These are phyloP conservation scores for Oscheius sp. DNA, from an alignment of 1,140 invertebrate species.

Conservation along the genomic window DNA sequence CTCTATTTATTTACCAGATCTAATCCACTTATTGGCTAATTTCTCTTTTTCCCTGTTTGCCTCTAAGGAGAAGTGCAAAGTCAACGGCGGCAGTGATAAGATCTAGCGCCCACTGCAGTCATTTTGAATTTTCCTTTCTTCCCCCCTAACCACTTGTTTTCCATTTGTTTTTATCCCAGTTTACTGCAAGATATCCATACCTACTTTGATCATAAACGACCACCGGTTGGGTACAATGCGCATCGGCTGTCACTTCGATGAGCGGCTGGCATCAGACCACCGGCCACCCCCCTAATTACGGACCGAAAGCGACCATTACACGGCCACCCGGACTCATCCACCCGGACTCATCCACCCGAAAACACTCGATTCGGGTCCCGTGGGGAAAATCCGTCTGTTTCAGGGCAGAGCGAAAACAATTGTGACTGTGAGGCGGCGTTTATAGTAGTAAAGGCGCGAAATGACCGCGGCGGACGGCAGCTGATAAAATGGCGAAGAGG, in stretches of 20 bases:
- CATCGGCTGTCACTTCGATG: neutral
- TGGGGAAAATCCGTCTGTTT: neutral
- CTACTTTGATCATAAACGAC: no score
- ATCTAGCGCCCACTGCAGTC: no score
- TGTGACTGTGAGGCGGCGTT: no score
- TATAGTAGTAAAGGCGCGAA: neutral
- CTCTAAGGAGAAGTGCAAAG: no score
- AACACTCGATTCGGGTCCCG: no score
- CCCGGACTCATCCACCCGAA: no score
- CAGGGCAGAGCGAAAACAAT: no score
- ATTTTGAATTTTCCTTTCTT: neutral
- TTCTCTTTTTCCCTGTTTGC: no score
- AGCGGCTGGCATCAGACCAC: neutral
- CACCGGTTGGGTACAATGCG: no score
- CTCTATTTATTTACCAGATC: no score
- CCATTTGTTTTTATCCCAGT: neutral
- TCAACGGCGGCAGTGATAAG: no score
- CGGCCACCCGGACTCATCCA: neutral
- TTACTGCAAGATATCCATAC: neutral
- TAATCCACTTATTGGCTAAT: no score
- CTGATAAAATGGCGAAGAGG: neutral
- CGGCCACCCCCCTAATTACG: constrained; percentile 1
- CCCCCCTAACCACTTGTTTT: neutral
- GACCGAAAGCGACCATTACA: neutral
- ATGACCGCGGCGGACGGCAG: neutral